Evolutionary conservation across 2,888 invertebrate species (phyloP).

Genomic region (Diplolepis rosae): DNA sequence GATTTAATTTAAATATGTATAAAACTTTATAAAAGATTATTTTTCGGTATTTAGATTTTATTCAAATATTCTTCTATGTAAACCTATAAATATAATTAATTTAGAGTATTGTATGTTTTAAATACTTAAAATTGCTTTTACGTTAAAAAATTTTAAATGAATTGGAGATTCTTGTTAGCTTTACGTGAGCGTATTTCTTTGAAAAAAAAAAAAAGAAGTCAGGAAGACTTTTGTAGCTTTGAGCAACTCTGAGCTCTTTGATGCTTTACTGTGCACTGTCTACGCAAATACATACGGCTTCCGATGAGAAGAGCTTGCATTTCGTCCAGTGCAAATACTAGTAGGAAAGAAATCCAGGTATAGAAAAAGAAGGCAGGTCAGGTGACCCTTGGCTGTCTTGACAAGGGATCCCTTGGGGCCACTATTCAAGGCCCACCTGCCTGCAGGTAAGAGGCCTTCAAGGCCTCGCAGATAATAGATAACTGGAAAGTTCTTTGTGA

Average conservation of each 20-base stretch:
- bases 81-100: no score
- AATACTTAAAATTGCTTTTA: no score
- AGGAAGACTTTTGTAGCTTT: conserved; percentile 12
- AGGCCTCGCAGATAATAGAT: conserved; percentile 69
- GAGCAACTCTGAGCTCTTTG: not conserved
- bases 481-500: conserved; percentile 69
- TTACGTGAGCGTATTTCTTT: not conserved
- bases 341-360: conserved; percentile 47
- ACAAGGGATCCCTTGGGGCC: conserved; percentile 61
- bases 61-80: no score
- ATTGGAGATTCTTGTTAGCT: conserved; percentile 15
- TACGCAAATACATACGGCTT: conserved; percentile 13
- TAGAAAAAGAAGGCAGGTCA: conserved; percentile 46
- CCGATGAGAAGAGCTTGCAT: conserved; percentile 46
- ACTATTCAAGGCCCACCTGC: conserved; percentile 70
- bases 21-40: no score
- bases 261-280: not conserved
- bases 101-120: no score
- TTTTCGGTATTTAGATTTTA: no score
- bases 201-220: conserved; percentile 12
- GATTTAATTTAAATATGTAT: no score
- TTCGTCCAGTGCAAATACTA: conserved; percentile 60
- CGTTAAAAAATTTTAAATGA: not conserved
- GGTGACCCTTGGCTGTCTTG: conserved; percentile 65
- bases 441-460: conserved; percentile 65